phyloP scores from a whole-genome alignment of 2,113 vertebrate genomes.

The Garra rufa region DNA sequence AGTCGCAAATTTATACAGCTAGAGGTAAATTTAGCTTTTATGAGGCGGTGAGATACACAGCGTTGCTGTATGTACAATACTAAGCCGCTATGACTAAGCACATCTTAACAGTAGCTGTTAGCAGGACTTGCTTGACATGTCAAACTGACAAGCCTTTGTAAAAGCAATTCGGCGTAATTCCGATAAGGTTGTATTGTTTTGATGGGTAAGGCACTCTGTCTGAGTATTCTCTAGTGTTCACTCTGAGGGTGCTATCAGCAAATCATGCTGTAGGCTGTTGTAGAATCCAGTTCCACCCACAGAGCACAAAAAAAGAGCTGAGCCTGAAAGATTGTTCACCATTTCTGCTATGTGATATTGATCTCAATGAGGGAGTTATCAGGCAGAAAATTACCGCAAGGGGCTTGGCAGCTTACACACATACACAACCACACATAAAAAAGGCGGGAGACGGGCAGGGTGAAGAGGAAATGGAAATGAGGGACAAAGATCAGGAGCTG shows the following conservation, averaged over 20 bases:
- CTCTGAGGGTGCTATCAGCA: slow-evolving; percentile 16
- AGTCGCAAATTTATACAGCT: background rate
- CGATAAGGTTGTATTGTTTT: slow-evolving; percentile 35
- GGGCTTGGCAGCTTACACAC: slow-evolving; percentile 38
- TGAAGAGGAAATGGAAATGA: slow-evolving; percentile 48
- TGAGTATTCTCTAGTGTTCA: slow-evolving; percentile 16
- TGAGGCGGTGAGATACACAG: background rate
- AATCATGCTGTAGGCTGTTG: slow-evolving; percentile 47
- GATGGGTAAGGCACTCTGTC: slow-evolving; percentile 32
- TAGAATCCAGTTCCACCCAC: slow-evolving; percentile 35
- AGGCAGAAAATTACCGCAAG: slow-evolving; percentile 64
- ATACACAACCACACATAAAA: slow-evolving; percentile 20
- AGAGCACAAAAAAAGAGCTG: slow-evolving; percentile 54
- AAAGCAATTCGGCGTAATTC: background rate
- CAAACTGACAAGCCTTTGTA: slow-evolving; percentile 26
- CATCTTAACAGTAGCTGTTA: background rate
- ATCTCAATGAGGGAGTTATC: slow-evolving; percentile 64
- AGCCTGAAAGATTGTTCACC: slow-evolving; percentile 61
- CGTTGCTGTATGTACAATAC: slow-evolving; percentile 10
- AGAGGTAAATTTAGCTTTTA: background rate
- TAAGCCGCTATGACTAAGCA: slow-evolving; percentile 11
- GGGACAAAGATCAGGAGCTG: background rate
- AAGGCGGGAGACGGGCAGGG: background rate
- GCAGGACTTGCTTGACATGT: background rate
- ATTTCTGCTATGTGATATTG: slow-evolving; percentile 68